Conservation (phyloP, 2,113 vertebrate species). For the Thymallus thymallus region DNA sequence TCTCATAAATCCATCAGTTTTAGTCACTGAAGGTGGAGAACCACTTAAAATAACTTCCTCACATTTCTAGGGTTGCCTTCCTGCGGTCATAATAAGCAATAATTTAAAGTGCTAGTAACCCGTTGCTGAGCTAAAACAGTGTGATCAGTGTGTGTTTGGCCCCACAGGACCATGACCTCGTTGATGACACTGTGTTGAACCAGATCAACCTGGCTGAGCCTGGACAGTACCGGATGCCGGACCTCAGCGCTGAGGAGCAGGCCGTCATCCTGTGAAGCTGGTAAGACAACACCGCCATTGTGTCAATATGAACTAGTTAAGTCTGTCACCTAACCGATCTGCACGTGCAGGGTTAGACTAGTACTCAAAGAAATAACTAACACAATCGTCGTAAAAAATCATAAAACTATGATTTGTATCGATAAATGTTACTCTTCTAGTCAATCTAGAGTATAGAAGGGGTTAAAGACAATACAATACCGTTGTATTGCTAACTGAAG, state of each 20-base stretch:
- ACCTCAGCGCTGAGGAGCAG: slow-evolving; percentile 91
- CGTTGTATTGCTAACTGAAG: too few species aligned
- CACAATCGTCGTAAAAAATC: too few species aligned
- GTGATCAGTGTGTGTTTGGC: not conserved
- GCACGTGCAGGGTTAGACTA: too few species aligned
- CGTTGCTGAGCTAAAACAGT: not conserved
- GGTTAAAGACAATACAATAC: too few species aligned
- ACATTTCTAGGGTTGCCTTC: not conserved
- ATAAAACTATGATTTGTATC: too few species aligned
- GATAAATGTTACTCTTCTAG: too few species aligned
- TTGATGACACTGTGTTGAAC: slow-evolving; percentile 89
- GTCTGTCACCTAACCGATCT: too few species aligned
- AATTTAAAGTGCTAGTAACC: not conserved
- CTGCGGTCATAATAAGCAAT: not conserved
- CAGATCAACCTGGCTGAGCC: slow-evolving; percentile 83
- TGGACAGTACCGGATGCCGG: slow-evolving; percentile 79
- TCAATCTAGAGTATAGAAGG: too few species aligned
- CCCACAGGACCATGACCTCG: slow-evolving; percentile 82
- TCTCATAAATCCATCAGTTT: not conserved
- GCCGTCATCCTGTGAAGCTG: slow-evolving; percentile 90
- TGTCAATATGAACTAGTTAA: too few species aligned
- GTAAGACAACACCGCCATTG: slow-evolving; percentile 64
- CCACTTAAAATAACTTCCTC: not conserved
- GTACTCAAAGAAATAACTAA: too few species aligned
- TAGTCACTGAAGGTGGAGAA: not conserved